phyloP scores from a whole-genome alignment of 2,888 invertebrate species.

The Drosophila picticornis region DNA sequence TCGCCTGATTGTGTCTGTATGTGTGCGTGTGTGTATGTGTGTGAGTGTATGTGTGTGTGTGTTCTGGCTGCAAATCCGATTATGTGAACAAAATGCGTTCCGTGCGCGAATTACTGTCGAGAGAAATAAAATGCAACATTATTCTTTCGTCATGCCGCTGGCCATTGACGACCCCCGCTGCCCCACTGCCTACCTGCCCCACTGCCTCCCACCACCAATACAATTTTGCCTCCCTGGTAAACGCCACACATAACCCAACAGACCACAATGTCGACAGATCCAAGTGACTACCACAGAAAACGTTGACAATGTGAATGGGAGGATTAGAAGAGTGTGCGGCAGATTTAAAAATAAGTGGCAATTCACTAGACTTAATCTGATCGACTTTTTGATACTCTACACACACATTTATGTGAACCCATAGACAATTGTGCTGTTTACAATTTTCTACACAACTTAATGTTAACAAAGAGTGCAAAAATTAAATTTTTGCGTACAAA shows the following conservation, averaged over 20 bases:
- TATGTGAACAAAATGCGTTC: slow-evolving; percentile 72
- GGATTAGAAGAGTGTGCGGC: not conserved
- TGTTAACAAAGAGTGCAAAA: not conserved
- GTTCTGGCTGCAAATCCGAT: slow-evolving; percentile 67
- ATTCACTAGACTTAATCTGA: not conserved
- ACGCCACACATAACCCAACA: slow-evolving; percentile 66
- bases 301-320: slow-evolving; percentile 12
- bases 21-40: slow-evolving; percentile 4
- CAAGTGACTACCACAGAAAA: slow-evolving; percentile 25
- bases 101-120: slow-evolving; percentile 76
- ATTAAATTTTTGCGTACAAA: not conserved
- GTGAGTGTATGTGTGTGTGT: not conserved
- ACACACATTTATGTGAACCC: no score
- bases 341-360: slow-evolving; percentile 12
- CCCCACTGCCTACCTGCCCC: not conserved
- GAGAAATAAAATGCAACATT: slow-evolving; percentile 79
- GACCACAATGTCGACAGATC: slow-evolving; percentile 48
- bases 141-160: slow-evolving; percentile 66
- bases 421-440: not conserved
- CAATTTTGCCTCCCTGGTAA: slow-evolving; percentile 34
- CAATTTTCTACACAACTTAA: not conserved
- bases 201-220: not conserved
- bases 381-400: not conserved
- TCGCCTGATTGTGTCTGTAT: slow-evolving; percentile 1
- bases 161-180: slow-evolving; percentile 53